Percentiles rank a stretch among this genome's conserved stretches.
Conservation (phyloP, 2,797 vertebrate species). For the Orestias chungarensis region DNA sequence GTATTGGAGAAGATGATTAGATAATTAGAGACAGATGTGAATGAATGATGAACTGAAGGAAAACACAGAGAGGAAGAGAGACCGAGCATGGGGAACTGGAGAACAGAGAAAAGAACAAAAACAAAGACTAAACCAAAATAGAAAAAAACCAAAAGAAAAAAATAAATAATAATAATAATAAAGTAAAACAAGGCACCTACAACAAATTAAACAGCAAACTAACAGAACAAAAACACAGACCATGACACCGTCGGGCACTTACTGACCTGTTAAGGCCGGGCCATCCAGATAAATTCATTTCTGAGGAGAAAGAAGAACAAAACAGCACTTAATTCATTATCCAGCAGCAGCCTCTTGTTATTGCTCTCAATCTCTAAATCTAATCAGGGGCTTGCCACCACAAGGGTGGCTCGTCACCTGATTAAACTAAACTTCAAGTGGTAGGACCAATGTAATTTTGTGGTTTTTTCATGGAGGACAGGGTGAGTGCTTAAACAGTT, state of each 20-base stretch:
- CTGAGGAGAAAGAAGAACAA: slow-evolving; percentile 62
- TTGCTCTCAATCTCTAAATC: slow-evolving; percentile 70
- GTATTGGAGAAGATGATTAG: too few species aligned
- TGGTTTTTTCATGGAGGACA: slow-evolving; percentile 26
- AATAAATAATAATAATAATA: too few species aligned
- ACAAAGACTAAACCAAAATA: too few species aligned
- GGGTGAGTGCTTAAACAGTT: slow-evolving; percentile 61
- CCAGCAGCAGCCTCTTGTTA: slow-evolving; percentile 60
- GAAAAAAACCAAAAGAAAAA: too few species aligned
- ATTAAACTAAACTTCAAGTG: slow-evolving; percentile 70
- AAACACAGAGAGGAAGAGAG: too few species aligned
- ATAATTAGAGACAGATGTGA: too few species aligned
- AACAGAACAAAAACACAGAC: too few species aligned
- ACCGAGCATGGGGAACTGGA: too few species aligned
- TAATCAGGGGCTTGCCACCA: slow-evolving; percentile 70
- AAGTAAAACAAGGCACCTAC: too few species aligned
- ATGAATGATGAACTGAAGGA: too few species aligned
- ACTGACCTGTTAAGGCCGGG: slow-evolving; percentile 42
- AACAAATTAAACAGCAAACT: too few species aligned
- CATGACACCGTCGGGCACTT: slow-evolving; percentile 34
- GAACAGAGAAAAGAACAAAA: too few species aligned
- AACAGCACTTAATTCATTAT: slow-evolving; percentile 76
- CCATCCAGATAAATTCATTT: slow-evolving; percentile 70
- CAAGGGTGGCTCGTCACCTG: slow-evolving; percentile 58
- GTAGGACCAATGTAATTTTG: slow-evolving; percentile 47